Evolutionary conservation across 2,888 invertebrate genomes (phyloP).

Genomic region (Microctonus aethiopoides): DNA sequence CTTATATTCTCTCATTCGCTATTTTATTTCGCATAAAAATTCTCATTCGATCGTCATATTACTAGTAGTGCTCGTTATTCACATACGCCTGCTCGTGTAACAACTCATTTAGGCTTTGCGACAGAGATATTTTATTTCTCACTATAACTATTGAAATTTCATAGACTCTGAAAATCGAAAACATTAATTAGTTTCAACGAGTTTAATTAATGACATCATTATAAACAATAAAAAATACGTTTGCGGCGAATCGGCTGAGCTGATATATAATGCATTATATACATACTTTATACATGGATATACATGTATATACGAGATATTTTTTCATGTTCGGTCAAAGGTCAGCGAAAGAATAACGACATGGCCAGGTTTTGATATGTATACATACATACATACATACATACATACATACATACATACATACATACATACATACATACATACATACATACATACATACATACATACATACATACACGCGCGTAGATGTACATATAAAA

Average conservation of each 20-base stretch:
- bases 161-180: background rate
- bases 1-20: background rate
- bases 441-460: too few relatives aligned
- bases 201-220: background rate
- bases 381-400: too few relatives aligned
- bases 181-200: background rate
- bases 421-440: too few relatives aligned
- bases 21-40: background rate
- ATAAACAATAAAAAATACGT: too few relatives aligned
- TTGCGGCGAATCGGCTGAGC: background rate
- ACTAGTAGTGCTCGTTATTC: background rate
- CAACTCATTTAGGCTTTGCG: slow-evolving; percentile 3
- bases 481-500: background rate
- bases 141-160: slow-evolving; percentile 10
- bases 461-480: background rate
- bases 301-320: background rate
- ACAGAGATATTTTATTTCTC: slow-evolving; percentile 8
- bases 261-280: too few relatives aligned
- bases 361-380: background rate
- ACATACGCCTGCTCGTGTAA: background rate
- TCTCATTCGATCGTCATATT: background rate
- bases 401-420: too few relatives aligned
- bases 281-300: too few relatives aligned
- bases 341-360: slow-evolving; percentile 2
- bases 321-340: slow-evolving; percentile 9